Evolutionary conservation across 2,888 invertebrate species (phyloP).

Genomic region (Lithodes maja): DNA sequence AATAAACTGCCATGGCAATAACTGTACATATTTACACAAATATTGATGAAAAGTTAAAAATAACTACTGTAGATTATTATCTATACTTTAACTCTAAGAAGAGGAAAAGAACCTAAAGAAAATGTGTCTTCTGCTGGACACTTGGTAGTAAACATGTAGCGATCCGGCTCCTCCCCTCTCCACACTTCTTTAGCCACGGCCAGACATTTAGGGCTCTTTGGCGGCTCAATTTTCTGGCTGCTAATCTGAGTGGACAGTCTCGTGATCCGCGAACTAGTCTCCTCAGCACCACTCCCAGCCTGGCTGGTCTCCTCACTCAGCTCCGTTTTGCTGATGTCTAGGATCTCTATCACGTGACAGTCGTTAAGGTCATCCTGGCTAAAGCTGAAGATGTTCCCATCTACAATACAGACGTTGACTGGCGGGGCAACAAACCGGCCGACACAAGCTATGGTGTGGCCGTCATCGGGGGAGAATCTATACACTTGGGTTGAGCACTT

Average conservation of each 20-base stretch:
- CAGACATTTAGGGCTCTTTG: background rate
- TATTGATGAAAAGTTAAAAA: background rate
- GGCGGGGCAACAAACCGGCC: constrained; percentile 47
- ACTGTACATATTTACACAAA: background rate
- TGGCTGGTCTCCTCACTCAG: background rate
- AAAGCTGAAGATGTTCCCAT: constrained; percentile 56
- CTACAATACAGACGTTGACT: constrained; percentile 55
- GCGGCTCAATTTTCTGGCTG: background rate
- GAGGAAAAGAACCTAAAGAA: constrained; percentile 56
- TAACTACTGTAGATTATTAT: background rate
- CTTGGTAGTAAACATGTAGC: constrained; percentile 47
- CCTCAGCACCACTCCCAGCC: background rate
- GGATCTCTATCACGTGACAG: constrained; percentile 45
- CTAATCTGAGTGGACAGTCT: background rate
- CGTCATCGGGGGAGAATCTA: constrained; percentile 46
- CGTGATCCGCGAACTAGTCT: background rate
- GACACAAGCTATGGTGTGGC: constrained; percentile 14
- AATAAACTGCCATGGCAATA: background rate
- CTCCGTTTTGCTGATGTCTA: constrained; percentile 26
- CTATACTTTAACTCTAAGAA: constrained; percentile 33
- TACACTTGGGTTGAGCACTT: constrained; percentile 44
- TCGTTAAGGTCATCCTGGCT: constrained; percentile 54
- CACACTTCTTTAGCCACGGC: constrained; percentile 41
- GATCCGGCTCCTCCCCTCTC: constrained; percentile 42
- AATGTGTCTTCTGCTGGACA: constrained; percentile 57